Percentiles rank a stretch among this genome's conserved stretches.
Conservation (phyloP, 2,888 invertebrate species). For the Rotaria socialis region DNA sequence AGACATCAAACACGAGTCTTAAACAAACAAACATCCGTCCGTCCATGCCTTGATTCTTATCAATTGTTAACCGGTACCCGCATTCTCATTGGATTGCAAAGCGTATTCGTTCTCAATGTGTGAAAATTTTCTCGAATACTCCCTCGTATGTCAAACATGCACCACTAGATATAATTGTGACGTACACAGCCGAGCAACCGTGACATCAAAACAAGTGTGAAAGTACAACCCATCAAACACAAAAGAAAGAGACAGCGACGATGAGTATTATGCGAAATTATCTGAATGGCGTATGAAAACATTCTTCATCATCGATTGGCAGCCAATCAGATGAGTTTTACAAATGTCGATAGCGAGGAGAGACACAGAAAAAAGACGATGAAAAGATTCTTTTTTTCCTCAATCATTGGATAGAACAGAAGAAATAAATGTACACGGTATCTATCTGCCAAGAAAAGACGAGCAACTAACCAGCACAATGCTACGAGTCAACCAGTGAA, state of each 20-base stretch:
- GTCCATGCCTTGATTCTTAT: background rate
- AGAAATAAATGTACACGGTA: background rate
- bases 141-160: background rate
- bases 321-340: background rate
- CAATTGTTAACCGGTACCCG: background rate
- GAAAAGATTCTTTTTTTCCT: background rate
- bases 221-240: background rate
- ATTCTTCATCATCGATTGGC: background rate
- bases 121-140: background rate
- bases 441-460: background rate
- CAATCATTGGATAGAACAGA: background rate
- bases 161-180: background rate
- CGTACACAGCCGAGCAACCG: background rate
- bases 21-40: slow-evolving; percentile 23
- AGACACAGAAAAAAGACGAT: background rate
- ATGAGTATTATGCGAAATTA: background rate
- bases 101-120: background rate
- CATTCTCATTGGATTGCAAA: background rate
- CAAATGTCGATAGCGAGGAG: background rate
- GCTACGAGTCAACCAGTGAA: background rate
- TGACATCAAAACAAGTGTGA: background rate
- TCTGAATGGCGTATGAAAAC: background rate
- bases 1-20: background rate
- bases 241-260: background rate
- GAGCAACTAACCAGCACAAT: background rate